A percentile compares a stretch with the other conserved stretches of the same genome.
Evolutionary conservation across 2,113 vertebrate genomes (phyloP).

Genomic region (Tragelaphus imberbis): DNA sequence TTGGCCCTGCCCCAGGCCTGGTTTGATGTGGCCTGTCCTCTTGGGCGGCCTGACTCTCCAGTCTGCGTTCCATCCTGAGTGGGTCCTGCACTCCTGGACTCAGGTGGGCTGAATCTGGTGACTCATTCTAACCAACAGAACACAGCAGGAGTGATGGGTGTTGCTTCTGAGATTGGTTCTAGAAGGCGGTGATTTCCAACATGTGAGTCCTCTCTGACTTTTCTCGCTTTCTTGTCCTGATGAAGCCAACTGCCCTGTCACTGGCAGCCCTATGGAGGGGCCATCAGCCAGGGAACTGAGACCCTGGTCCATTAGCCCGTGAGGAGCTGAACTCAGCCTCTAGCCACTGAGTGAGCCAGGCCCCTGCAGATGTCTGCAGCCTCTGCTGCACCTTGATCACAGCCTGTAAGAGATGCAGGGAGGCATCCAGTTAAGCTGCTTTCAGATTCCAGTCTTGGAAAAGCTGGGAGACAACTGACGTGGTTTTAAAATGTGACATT

Average conservation of each 20-base stretch:
- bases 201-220: background rate
- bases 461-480: background rate
- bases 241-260: accelerated
- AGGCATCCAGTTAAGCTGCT: background rate
- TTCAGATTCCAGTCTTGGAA: background rate
- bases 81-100: background rate
- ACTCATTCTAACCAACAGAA: background rate
- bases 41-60: background rate
- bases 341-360: background rate
- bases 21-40: background rate
- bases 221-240: background rate
- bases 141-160: background rate
- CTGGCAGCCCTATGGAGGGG: background rate
- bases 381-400: accelerated
- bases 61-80: background rate
- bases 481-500: background rate
- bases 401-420: background rate
- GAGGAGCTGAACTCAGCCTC: background rate
- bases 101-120: background rate
- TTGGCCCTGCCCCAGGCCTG: background rate
- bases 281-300: background rate
- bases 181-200: accelerated
- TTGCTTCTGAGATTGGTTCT: background rate
- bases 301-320: background rate
- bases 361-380: background rate